phyloP scores from a whole-genome alignment of 1,140 invertebrate genomes.

The Listronotus bonariensis region DNA sequence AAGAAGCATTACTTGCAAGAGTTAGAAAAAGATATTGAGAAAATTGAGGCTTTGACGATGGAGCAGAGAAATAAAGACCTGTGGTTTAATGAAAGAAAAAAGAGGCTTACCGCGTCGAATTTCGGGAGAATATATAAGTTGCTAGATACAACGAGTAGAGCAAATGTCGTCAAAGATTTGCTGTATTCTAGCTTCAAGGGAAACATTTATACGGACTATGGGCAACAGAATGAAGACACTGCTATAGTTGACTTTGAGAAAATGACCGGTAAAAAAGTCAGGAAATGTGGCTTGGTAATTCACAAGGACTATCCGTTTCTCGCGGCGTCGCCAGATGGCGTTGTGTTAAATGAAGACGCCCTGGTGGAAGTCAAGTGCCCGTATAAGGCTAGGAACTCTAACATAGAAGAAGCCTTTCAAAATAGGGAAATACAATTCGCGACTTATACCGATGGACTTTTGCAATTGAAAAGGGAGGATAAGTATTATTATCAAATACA shows the following conservation, averaged over 20 bases:
- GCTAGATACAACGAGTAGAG: constrained; percentile 31
- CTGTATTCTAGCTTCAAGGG: constrained; percentile 34
- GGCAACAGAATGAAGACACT: constrained; percentile 31
- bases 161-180: constrained; percentile 36
- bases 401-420: constrained; percentile 29
- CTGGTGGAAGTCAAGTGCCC: constrained; percentile 43
- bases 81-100: constrained; percentile 37
- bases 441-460: constrained; percentile 30
- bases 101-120: constrained; percentile 46
- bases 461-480: constrained; percentile 39
- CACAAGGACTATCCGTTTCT: constrained; percentile 36
- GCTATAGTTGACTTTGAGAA: constrained; percentile 31
- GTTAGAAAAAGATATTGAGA: constrained; percentile 30
- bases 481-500: constrained; percentile 50
- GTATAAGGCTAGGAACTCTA: constrained; percentile 30
- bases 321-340: constrained; percentile 41
- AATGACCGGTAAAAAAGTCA: constrained; percentile 25
- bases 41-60: constrained; percentile 26
- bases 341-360: constrained; percentile 31
- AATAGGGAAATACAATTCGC: constrained; percentile 34
- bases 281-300: constrained; percentile 35
- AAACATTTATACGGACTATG: constrained; percentile 35
- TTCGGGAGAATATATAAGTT: constrained; percentile 45
- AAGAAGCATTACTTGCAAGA: constrained; percentile 29
- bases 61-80: constrained; percentile 28